A percentile compares a stretch with the other conserved stretches of the same genome.
These are phyloP conservation scores for Agrotis segetum DNA, from an alignment of 2,888 invertebrate species.

Conservation along the genomic window DNA sequence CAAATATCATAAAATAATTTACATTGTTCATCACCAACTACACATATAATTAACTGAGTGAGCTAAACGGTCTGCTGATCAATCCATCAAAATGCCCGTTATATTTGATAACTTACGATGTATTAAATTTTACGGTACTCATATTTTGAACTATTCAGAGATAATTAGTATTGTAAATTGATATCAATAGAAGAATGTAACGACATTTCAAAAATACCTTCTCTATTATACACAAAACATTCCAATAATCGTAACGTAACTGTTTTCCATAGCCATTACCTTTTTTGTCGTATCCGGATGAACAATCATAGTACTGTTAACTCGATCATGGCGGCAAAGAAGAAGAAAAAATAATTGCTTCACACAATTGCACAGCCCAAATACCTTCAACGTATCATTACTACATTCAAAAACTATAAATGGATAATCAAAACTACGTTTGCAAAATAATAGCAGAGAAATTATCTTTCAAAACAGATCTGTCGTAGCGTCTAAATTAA, in stretches of 20 bases:
- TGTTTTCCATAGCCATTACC: conserved; percentile 29
- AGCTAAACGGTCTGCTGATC: conserved; percentile 33
- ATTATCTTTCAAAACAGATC: conserved; percentile 74
- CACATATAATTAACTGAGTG: conserved; percentile 33
- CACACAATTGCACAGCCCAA: conserved; percentile 63
- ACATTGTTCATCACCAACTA: conserved; percentile 26
- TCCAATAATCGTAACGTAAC: conserved; percentile 27
- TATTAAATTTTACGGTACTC: conserved; percentile 42
- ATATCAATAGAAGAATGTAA: conserved; percentile 17
- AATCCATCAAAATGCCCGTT: conserved; percentile 50
- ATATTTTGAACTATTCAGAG: conserved; percentile 11
- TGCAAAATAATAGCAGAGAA: conserved; percentile 76
- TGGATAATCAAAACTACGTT: conserved; percentile 56
- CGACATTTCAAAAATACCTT: conserved; percentile 2
- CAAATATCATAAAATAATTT: conserved; percentile 27
- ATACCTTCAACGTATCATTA: conserved; percentile 62
- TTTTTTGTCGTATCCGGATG: conserved; percentile 35
- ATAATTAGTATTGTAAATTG: conserved; percentile 30
- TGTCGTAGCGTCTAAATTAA: conserved; percentile 79
- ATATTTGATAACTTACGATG: conserved; percentile 39
- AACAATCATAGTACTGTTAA: conserved; percentile 62
- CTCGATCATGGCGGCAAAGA: conserved; percentile 36
- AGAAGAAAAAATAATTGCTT: conserved; percentile 65
- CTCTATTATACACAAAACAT: conserved; percentile 2
- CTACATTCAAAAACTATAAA: conserved; percentile 53